Base-by-base conservation (phyloP, 1,140 invertebrate species). In the Pseudobourletiella spinata region DNA sequence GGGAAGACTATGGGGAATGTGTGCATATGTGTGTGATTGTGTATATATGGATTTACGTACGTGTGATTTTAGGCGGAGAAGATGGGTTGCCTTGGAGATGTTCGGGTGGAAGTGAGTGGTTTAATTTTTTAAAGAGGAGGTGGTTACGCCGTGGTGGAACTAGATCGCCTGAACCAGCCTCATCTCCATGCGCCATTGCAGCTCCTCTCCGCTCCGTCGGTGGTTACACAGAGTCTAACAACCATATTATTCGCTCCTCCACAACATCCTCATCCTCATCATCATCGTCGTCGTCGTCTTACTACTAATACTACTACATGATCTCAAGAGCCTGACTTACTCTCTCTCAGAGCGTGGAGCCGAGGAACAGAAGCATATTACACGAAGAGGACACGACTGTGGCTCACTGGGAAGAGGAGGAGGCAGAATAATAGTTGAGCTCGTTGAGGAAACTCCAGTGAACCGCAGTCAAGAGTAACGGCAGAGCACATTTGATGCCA, bases 171-270 rank as follows among this genome's bases (percentile, higher is more conserved):
- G 32, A 63, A 63, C 60, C 54, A 63, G 44, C 61, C 54, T 57
- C 60, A 62, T 62, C 54, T 63, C 61, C 46, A 63, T 57, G 61
- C 61, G 61, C 61, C 61, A 63, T 63, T 63, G 55, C 61, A 50
- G 15, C 44, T 44, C 42, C 18, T 29, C 50, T 52, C 26, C 25
- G 22, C 22, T 52, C 50, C 15, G 26, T 26, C 15, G 22, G 11
- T 52, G 32, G 32, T 39, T 39, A 39, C 32, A 39, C 32, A 39
- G n/a, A 39, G 32, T 39, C 32, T 39, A 39, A 39, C 32, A 39
- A 39, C 32, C 32, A 39, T 39, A 39, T 39, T 39, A 39, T 39
- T 39, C 32, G 8, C n/a, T 39, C 32, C 32, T 39, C 8, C n/a
- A 39, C 32, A 39, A 39, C n/a, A 39, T 39, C 32, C 8, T n/a